Percentiles rank a stretch among this genome's conserved stretches.
Conservation (phyloP, 2,888 invertebrate genomes). For the Nephrotoma guestfalica region DNA sequence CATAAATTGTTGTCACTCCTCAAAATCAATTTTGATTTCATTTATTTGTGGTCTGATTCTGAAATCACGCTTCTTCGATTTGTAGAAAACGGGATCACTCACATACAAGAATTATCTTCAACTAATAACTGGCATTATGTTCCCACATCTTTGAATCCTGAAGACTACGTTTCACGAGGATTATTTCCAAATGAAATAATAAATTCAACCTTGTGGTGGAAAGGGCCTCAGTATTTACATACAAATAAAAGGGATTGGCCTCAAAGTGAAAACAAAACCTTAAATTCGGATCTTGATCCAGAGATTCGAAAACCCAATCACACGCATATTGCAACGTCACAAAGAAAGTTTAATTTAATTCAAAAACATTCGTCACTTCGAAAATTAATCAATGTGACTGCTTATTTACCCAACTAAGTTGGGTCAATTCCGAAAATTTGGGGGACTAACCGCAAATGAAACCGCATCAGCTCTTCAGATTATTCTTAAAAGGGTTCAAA, state of each 20-base stretch:
- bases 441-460: too few relatives aligned
- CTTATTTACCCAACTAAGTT: too few relatives aligned
- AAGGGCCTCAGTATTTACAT: not conserved
- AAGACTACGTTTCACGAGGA: not conserved
- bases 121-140: not conserved
- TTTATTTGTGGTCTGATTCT: too few relatives aligned
- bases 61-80: not conserved
- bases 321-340: not conserved
- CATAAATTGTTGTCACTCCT: not conserved
- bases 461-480: too few relatives aligned
- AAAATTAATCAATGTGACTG: too few relatives aligned
- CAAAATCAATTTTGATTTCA: not conserved
- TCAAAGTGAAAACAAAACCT: not conserved
- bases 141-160: not conserved
- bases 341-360: too few relatives aligned
- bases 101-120: not conserved
- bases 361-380: too few relatives aligned
- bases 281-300: not conserved
- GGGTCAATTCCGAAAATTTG: too few relatives aligned
- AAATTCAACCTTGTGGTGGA: not conserved
- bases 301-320: not conserved
- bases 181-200: not conserved
- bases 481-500: too few relatives aligned
- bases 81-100: not conserved
- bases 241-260: not conserved